Base-by-base conservation (phyloP, 2,888 invertebrate genomes). In the Antheraea assamensis region DNA sequence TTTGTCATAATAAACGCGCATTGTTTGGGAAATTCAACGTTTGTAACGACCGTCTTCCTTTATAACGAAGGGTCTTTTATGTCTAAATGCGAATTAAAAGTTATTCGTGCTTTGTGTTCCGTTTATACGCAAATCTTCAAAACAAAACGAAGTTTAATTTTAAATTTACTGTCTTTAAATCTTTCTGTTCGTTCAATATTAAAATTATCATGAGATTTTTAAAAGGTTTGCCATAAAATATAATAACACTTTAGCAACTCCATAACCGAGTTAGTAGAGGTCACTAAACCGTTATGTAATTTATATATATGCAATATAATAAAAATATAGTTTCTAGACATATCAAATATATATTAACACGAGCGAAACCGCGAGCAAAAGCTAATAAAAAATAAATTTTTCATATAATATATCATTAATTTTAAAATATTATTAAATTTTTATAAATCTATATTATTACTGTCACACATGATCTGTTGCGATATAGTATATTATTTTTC, bases 61-160 rank as follows among this genome's bases (percentile, higher is more conserved):
- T 30, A 64, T 15, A 64, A 64, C 30, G 27, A 27, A 64, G 61
- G 27, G 58, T 30, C 27, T 64, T 64, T 64, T 30, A 27, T 64
- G 30, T 17, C 61, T 64, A 64, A 64, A 64, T 64, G 61, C 61
- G 61, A 64, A 64, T 64, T 64, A 64, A 64, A 64, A 64, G 27
- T 64, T 64, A 15, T 7, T 21, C 15, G 21, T 30, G 30, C 30
- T 30, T 64, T 64, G 30, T 64, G 17, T 64, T 64, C 30, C 27
- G 30, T 27, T 42, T 61, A 10, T 64, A 64, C 15, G 61, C 13
- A 17, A 64, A 64, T 64, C 61, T 64, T 64, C 17, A 64, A 64
- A 64, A 64, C 61, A 64, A 64, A 64, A 64, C 61, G 30, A 30
- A 64, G 61, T 64, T 64, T 64, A 64, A 64, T 64, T 64, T 64